Evolutionary conservation across 2,797 vertebrate species (phyloP).

Genomic region (Pelochelys cantorii): DNA sequence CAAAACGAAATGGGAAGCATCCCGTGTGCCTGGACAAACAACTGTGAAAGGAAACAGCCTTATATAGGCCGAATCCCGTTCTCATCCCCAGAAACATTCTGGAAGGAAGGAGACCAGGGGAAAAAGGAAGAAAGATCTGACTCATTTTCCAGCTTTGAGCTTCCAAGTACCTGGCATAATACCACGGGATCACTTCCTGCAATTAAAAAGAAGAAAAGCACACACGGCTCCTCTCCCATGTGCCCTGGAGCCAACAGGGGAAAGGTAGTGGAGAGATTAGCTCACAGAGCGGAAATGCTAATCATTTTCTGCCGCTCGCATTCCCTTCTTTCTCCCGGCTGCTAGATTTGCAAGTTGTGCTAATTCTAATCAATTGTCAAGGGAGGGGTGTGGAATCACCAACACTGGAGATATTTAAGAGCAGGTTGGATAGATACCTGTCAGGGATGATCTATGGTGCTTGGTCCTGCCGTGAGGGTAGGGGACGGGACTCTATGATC

Average conservation of each 20-base stretch:
- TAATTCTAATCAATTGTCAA: neutral
- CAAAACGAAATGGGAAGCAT: conserved; percentile 72
- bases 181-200: conserved; percentile 68
- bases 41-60: conserved; percentile 75
- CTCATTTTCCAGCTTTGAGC: conserved; percentile 50
- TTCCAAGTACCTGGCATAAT: conserved; percentile 65
- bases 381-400: too few species aligned
- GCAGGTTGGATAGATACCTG: too few species aligned
- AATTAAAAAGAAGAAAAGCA: neutral
- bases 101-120: conserved; percentile 58
- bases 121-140: conserved; percentile 32
- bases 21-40: conserved; percentile 61
- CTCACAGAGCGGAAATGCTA: rapidly evolving
- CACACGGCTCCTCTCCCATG: neutral
- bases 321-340: neutral
- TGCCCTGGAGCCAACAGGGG: neutral
- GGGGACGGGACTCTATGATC: too few species aligned
- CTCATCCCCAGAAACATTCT: conserved; percentile 5
- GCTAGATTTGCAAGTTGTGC: neutral
- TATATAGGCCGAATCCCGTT: conserved; percentile 42
- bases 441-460: too few species aligned
- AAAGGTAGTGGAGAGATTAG: neutral
- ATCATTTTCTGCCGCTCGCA: conserved; percentile 15
- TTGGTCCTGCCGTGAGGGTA: too few species aligned
- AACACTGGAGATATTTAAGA: too few species aligned